A percentile compares a stretch with the other conserved stretches of the same genome.
phyloP scores from a whole-genome alignment of 2,888 invertebrate species.

The Clostera curtula region DNA sequence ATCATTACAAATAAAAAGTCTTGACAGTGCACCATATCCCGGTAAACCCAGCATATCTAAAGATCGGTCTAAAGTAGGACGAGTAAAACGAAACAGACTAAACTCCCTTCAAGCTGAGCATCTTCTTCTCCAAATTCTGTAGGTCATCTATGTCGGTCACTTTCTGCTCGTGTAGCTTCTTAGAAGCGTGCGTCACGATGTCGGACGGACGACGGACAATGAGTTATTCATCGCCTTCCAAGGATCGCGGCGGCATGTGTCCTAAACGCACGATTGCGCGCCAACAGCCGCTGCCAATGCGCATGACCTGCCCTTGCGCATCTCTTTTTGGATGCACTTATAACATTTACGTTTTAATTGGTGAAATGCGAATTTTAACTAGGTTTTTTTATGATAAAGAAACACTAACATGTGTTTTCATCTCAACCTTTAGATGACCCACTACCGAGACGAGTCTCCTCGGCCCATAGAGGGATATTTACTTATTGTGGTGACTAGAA shows the following conservation, averaged over 20 bases:
- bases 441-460: no score
- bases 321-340: slow-evolving; percentile 36
- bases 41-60: no score
- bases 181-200: slow-evolving; percentile 65
- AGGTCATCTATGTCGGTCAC: slow-evolving; percentile 65
- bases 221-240: slow-evolving; percentile 73
- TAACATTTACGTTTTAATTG: slow-evolving; percentile 5
- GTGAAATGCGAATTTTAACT: no score
- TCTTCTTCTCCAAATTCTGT: slow-evolving; percentile 42
- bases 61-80: no score
- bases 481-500: no score
- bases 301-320: slow-evolving; percentile 51
- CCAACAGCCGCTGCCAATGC: slow-evolving; percentile 37
- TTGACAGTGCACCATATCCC: no score
- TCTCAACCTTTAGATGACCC: no score
- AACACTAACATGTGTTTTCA: no score
- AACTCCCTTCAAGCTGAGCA: slow-evolving; percentile 8
- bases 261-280: slow-evolving; percentile 66
- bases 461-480: no score
- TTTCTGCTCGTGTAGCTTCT: slow-evolving; percentile 53
- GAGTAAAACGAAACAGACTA: no score
- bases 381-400: no score
- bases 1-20: no score
- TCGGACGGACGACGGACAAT: slow-evolving; percentile 68
- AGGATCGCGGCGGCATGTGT: slow-evolving; percentile 63